These are phyloP conservation scores for Psophia crepitans DNA, from an alignment of 2,113 vertebrate genomes.

Conservation along the genomic window DNA sequence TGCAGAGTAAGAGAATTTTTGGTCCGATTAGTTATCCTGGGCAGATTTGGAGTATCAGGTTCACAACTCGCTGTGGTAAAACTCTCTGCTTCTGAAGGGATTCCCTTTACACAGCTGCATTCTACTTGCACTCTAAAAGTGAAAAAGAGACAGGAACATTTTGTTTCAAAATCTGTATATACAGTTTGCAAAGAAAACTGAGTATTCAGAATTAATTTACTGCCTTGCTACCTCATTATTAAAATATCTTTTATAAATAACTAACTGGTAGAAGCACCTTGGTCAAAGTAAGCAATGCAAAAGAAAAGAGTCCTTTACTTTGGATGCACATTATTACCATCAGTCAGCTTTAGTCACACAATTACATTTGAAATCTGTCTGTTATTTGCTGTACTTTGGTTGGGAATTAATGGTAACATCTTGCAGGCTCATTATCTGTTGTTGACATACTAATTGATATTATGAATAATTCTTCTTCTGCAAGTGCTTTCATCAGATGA, in stretches of 20 bases:
- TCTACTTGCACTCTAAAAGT: slow-evolving; percentile 84
- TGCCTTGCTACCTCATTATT: neutral
- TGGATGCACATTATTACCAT: neutral
- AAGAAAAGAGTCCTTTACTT: neutral
- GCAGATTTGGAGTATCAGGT: slow-evolving; percentile 87
- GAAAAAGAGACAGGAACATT: neutral
- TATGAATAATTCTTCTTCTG: neutral
- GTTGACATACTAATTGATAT: neutral
- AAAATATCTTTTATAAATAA: neutral
- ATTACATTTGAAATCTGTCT: neutral
- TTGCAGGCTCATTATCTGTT: neutral
- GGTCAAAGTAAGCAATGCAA: neutral
- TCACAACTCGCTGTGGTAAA: slow-evolving; percentile 93
- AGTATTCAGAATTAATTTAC: neutral
- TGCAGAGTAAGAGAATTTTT: slow-evolving; percentile 91
- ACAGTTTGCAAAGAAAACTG: neutral
- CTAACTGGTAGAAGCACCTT: neutral
- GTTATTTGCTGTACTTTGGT: neutral
- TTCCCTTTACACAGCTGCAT: slow-evolving; percentile 86
- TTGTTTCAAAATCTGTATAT: neutral
- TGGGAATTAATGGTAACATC: neutral
- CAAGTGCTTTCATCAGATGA: neutral
- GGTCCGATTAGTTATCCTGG: slow-evolving; percentile 90
- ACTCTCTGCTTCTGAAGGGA: slow-evolving; percentile 85
- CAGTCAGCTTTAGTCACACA: neutral